These are phyloP conservation scores for Serranus cabrilla DNA, from an alignment of 2,797 vertebrate species.

Conservation along the genomic window DNA sequence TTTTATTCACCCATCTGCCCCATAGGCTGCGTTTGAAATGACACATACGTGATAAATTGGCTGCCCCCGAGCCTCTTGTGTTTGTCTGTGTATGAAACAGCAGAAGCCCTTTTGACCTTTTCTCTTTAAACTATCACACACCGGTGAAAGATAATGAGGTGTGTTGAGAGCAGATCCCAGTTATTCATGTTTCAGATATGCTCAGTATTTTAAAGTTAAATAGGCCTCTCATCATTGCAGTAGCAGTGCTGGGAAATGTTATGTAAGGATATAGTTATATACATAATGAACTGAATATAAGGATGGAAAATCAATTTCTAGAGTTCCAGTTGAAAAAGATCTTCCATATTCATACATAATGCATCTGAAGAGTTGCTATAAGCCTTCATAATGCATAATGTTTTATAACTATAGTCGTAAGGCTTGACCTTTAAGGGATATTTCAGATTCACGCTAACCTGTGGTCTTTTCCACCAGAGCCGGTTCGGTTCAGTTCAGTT, in stretches of 20 bases:
- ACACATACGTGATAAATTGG: conserved; percentile 49
- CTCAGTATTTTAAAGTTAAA: conserved; percentile 6
- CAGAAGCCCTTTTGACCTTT: conserved; percentile 32
- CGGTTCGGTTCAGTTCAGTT: too few relatives aligned
- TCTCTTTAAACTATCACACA: conserved; percentile 37
- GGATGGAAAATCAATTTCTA: too few relatives aligned
- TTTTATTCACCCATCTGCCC: conserved; percentile 66
- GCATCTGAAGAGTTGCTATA: neutral
- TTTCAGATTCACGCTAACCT: too few relatives aligned
- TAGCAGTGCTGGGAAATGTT: neutral
- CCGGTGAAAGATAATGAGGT: conserved; percentile 18
- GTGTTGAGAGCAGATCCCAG: conserved; percentile 12
- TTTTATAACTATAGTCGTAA: neutral
- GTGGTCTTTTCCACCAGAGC: too few relatives aligned
- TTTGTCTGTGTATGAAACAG: conserved; percentile 49
- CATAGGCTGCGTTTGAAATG: conserved; percentile 46
- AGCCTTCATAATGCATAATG: conserved; percentile 4
- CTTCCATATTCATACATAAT: too few relatives aligned
- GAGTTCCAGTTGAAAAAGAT: neutral
- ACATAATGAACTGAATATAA: neutral
- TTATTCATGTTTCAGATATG: conserved; percentile 4
- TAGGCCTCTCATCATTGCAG: neutral
- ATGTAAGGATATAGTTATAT: neutral
- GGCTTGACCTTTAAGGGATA: neutral
- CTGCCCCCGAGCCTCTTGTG: conserved; percentile 32